Evolutionary conservation across 2,888 invertebrate species (phyloP).

Genomic region (Allophyes oxyacanthae): DNA sequence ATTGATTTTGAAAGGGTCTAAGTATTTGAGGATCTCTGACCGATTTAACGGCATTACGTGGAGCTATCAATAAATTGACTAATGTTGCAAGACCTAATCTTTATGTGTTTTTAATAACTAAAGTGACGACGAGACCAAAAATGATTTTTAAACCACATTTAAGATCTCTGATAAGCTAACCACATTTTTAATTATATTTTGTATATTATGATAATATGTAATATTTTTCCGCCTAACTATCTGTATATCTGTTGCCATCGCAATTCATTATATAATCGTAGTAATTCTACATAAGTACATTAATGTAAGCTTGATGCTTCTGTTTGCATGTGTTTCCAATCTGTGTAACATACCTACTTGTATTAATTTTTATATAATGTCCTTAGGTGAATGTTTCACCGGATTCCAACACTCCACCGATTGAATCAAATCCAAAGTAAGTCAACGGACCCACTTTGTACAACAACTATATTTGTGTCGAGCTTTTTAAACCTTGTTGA

Average conservation of each 20-base stretch:
- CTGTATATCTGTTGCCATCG: background rate
- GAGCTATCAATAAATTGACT: too few relatives aligned
- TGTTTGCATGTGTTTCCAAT: constrained; percentile 22
- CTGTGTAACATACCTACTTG: background rate
- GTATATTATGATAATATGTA: background rate
- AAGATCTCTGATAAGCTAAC: too few relatives aligned
- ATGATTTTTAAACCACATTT: too few relatives aligned
- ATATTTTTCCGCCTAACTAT: constrained; percentile 3
- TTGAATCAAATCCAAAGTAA: constrained; percentile 4
- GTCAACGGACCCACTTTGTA: background rate
- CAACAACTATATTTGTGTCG: background rate
- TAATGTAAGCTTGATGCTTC: constrained; percentile 16
- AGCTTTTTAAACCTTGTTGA: background rate
- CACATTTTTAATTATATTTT: background rate
- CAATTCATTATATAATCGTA: background rate
- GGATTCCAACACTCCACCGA: constrained; percentile 1
- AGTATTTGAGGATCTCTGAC: too few relatives aligned
- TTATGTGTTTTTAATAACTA: too few relatives aligned
- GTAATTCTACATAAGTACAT: constrained; percentile 1
- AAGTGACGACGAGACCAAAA: too few relatives aligned
- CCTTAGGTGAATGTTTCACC: constrained; percentile 11
- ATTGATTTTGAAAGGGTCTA: too few relatives aligned
- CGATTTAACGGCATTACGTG: too few relatives aligned
- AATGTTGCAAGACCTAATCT: too few relatives aligned
- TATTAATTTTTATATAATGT: constrained; percentile 6